Evolutionary conservation across 2,113 vertebrate species (phyloP).

Genomic region (Probosciger aterrimus): DNA sequence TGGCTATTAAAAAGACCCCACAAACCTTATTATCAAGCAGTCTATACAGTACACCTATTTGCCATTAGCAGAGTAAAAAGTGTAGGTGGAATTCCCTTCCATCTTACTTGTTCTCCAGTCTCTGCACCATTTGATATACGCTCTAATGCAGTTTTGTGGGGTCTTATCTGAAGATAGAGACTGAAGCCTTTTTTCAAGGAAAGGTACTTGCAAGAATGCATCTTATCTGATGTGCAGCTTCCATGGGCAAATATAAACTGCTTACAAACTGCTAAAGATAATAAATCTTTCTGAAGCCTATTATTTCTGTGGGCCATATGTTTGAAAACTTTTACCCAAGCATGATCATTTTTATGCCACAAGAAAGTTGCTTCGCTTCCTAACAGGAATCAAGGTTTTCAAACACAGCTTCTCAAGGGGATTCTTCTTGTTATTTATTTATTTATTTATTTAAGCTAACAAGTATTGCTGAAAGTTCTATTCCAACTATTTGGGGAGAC

Average conservation of each 20-base stretch:
- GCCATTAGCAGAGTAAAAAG: neutral
- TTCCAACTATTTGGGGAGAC: neutral
- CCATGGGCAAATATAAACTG: neutral
- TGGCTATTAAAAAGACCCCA: neutral
- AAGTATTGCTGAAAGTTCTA: neutral
- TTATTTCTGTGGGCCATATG: neutral
- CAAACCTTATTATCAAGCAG: neutral
- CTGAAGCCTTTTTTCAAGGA: neutral
- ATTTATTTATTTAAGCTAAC: neutral
- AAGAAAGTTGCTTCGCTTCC: neutral
- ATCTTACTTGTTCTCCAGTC: neutral
- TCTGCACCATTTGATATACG: neutral
- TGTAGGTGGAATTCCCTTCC: fast-evolving
- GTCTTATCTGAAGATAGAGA: neutral
- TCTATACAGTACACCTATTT: neutral
- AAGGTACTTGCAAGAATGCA: neutral
- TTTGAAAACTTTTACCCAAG: neutral
- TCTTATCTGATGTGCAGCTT: neutral
- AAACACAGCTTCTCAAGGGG: neutral
- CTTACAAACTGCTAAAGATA: neutral
- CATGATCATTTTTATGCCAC: neutral
- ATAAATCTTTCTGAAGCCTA: neutral
- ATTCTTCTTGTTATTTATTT: neutral
- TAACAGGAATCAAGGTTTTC: slow-evolving; percentile 4
- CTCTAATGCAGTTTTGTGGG: neutral